Evolutionary conservation across 2,888 invertebrate species (phyloP).

Genomic region (Acronicta alni): DNA sequence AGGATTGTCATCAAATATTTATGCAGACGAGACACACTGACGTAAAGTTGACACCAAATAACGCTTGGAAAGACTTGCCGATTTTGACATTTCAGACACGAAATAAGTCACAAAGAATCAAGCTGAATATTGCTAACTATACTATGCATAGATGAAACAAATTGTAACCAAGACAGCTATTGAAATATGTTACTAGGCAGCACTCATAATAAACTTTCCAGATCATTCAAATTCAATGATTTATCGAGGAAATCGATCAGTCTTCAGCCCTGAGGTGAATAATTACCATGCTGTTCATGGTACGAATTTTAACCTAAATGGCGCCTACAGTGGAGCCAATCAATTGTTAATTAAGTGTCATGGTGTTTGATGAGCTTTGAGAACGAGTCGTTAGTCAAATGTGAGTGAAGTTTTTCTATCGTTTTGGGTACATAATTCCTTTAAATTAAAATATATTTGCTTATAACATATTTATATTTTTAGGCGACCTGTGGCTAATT

Average conservation of each 20-base stretch:
- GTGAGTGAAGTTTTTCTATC: constrained; percentile 18
- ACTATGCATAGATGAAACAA: no score
- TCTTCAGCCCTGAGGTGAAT: constrained; percentile 8
- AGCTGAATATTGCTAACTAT: no score
- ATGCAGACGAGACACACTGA: constrained; percentile 25
- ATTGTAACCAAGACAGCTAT: no score
- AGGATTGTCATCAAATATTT: constrained; percentile 19
- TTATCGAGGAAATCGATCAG: constrained; percentile 7
- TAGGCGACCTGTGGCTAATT: no score
- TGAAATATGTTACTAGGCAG: no score
- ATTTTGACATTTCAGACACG: constrained; percentile 8
- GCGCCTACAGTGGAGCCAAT: constrained; percentile 29
- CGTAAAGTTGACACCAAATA: not conserved
- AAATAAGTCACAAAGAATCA: not conserved
- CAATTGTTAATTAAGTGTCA: constrained; percentile 55
- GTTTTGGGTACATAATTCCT: constrained; percentile 17
- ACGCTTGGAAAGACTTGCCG: no score
- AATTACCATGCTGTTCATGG: constrained; percentile 38
- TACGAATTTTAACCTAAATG: constrained; percentile 43
- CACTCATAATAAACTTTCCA: no score
- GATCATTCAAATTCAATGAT: constrained; percentile 4
- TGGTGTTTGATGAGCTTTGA: constrained; percentile 46
- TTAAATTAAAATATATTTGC: no score
- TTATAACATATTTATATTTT: no score
- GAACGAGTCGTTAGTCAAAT: constrained; percentile 42